phyloP scores from a whole-genome alignment of 2,113 vertebrate species.

The Sphyrna mokarran region DNA sequence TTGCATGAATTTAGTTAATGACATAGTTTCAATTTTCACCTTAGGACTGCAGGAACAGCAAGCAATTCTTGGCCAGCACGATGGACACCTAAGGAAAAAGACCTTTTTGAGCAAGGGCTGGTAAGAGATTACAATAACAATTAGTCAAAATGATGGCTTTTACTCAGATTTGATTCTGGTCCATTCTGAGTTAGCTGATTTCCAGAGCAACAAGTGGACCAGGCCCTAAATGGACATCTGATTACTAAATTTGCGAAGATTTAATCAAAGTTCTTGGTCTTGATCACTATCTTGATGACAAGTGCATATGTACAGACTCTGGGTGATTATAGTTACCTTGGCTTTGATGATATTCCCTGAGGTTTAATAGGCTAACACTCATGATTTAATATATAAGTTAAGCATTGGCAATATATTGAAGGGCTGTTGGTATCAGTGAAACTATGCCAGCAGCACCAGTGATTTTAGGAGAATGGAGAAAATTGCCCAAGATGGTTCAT shows the following conservation, averaged over 20 bases:
- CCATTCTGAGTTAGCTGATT: neutral
- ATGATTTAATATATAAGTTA: neutral
- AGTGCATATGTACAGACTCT: neutral
- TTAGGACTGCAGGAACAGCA: slow-evolving; percentile 9
- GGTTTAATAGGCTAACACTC: neutral
- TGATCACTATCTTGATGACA: neutral
- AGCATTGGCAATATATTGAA: neutral
- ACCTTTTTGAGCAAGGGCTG: slow-evolving; percentile 87
- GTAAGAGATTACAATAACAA: slow-evolving; percentile 52
- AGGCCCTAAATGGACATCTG: neutral
- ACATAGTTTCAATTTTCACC: neutral
- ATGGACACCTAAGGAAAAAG: slow-evolving; percentile 84
- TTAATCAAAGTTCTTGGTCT: neutral
- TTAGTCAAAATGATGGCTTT: neutral
- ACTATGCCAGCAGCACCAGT: neutral
- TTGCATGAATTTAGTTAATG: neutral
- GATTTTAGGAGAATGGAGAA: neutral
- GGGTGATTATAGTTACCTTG: neutral
- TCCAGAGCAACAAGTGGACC: neutral
- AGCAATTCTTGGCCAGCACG: slow-evolving; percentile 55
- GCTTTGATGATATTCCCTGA: neutral
- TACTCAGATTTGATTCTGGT: neutral
- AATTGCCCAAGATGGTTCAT: neutral
- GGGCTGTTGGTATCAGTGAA: neutral
- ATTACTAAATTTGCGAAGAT: neutral